Evolutionary conservation across 35 echinoderm and acorn worm species (phyloP).

Genomic region (Strongylocentrotus purpuratus): DNA sequence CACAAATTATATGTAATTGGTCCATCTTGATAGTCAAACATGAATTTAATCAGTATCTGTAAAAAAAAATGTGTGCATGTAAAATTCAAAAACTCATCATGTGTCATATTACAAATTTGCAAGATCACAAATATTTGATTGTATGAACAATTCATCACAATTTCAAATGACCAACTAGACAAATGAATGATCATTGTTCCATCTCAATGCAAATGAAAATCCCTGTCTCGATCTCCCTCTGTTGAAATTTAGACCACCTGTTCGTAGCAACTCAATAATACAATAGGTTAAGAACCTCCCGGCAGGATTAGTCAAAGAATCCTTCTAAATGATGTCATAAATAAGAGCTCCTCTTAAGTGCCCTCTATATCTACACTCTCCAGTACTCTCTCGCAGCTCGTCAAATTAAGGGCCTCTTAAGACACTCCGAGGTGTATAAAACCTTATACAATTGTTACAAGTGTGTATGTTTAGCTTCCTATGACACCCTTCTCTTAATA

Average conservation of each 20-base stretch:
- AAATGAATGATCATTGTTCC: neutral
- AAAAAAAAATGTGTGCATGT: neutral
- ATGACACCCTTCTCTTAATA: neutral
- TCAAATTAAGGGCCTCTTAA: neutral
- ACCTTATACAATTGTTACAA: neutral
- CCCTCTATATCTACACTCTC: neutral
- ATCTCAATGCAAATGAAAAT: neutral
- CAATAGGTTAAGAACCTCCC: neutral
- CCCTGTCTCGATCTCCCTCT: neutral
- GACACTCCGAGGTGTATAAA: neutral
- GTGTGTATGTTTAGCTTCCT: neutral
- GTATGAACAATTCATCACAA: neutral
- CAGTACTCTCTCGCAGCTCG: neutral
- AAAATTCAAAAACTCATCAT: neutral
- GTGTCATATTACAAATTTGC: neutral
- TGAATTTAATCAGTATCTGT: neutral
- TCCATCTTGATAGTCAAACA: neutral
- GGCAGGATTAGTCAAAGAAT: neutral
- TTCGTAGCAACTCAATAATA: neutral
- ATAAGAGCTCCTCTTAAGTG: neutral
- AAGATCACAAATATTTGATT: neutral
- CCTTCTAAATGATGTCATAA: slow-evolving; percentile 3
- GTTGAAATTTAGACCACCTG: neutral
- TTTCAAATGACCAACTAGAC: neutral
- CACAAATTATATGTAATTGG: too few relatives aligned